Percentiles rank a stretch among this genome's conserved stretches.
Conservation (phyloP, 2,113 vertebrate species). For the Amphiprion ocellaris region DNA sequence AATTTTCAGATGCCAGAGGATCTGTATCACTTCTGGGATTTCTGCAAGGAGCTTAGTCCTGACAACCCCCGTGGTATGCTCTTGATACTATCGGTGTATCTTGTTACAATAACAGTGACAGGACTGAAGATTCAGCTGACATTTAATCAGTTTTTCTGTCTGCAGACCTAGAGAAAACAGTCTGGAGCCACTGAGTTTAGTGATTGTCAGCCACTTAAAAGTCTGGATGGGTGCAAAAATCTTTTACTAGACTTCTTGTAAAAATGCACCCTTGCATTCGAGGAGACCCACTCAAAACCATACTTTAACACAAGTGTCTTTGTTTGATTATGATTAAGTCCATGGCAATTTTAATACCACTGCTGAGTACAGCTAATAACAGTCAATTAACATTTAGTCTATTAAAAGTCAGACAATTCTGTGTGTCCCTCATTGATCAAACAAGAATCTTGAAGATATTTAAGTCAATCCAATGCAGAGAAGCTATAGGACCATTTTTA, state of each 20-base stretch:
- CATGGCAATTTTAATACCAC: too few relatives aligned
- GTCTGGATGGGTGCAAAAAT: too few relatives aligned
- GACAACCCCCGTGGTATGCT: conserved; percentile 89
- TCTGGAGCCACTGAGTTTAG: too few relatives aligned
- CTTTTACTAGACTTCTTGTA: too few relatives aligned
- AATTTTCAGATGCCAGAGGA: conserved; percentile 92
- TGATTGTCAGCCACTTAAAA: too few relatives aligned
- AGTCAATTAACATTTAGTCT: background rate
- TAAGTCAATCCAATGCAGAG: background rate
- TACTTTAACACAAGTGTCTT: too few relatives aligned
- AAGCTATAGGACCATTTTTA: background rate
- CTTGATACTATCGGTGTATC: background rate
- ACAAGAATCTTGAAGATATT: background rate
- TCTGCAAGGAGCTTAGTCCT: conserved; percentile 89
- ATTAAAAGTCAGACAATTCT: background rate
- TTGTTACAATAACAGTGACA: background rate
- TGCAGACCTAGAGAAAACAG: too few relatives aligned
- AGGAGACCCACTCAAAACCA: too few relatives aligned
- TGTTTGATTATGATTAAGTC: too few relatives aligned
- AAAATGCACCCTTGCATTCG: too few relatives aligned
- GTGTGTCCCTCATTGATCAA: background rate
- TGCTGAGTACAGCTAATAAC: background rate
- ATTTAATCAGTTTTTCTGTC: background rate
- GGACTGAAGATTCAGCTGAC: background rate
- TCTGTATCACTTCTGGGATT: conserved; percentile 95